Evolutionary conservation across 2,888 invertebrate species (phyloP).

Genomic region (Spilarctia lutea): DNA sequence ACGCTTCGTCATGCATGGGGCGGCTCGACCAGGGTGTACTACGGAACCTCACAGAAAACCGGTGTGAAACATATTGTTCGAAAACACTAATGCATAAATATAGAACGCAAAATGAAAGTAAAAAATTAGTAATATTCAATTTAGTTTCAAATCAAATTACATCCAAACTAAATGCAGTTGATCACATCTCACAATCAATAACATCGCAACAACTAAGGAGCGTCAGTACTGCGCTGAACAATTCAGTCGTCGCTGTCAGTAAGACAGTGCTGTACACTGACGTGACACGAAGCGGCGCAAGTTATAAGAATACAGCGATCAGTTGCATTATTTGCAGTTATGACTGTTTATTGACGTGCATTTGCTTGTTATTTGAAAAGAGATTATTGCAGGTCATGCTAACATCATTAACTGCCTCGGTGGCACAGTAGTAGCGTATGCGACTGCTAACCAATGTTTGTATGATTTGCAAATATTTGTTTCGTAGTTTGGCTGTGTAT

Average conservation of each 20-base stretch:
- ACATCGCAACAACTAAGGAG: slow-evolving; percentile 63
- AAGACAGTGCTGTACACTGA: slow-evolving; percentile 71
- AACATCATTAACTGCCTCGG: no score
- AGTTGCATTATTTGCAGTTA: neutral
- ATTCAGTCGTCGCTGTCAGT: slow-evolving; percentile 80
- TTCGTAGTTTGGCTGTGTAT: no score
- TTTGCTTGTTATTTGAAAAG: no score
- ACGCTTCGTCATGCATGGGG: no score
- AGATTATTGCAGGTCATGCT: no score
- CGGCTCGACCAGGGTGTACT: no score
- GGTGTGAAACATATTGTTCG: no score
- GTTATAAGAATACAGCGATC: slow-evolving; percentile 29
- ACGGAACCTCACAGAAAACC: no score
- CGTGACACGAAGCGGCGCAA: slow-evolving; percentile 64
- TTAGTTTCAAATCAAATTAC: neutral
- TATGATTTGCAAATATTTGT: no score
- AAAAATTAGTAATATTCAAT: neutral
- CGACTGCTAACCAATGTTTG: no score
- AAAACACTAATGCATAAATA: neutral
- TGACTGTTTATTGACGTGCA: no score
- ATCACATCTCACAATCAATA: slow-evolving; percentile 57
- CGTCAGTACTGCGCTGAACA: slow-evolving; percentile 69
- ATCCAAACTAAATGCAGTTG: slow-evolving; percentile 29
- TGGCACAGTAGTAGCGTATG: no score
- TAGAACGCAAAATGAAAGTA: neutral